Evolutionary conservation across 2,888 invertebrate species (phyloP).

Genomic region (Neuroscelio doddi): DNA sequence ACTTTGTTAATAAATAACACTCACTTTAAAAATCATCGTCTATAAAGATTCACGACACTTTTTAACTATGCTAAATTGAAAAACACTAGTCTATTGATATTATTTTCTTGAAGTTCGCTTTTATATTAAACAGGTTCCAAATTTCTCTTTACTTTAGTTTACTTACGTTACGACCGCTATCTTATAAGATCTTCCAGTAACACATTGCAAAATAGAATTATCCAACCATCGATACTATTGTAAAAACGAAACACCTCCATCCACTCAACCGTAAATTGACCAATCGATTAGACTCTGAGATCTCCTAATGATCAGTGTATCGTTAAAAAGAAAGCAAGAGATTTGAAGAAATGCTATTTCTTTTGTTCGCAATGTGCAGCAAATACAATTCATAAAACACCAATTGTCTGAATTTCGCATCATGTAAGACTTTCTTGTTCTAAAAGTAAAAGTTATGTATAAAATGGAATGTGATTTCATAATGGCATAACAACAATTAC

Average conservation of each 20-base stretch:
- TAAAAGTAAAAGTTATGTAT: conserved; percentile 8
- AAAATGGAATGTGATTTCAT: background rate
- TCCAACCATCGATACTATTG: conserved; percentile 54
- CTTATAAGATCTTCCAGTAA: conserved; percentile 41
- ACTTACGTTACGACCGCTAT: conserved; percentile 26
- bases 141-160: conserved; percentile 45
- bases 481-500: too few species aligned
- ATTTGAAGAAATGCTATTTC: conserved; percentile 38
- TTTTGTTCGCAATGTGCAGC: conserved; percentile 8
- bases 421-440: conserved; percentile 19
- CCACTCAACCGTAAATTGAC: conserved; percentile 56
- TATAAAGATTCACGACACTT: conserved; percentile 12
- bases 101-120: conserved; percentile 39
- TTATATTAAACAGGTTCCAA: conserved; percentile 45
- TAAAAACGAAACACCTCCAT: conserved; percentile 50
- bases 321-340: conserved; percentile 39
- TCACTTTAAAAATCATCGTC: conserved; percentile 40
- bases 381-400: background rate
- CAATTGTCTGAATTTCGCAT: conserved; percentile 11
- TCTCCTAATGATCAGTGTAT: conserved; percentile 33
- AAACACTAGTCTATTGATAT: conserved; percentile 43
- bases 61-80: conserved; percentile 5
- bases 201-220: conserved; percentile 65
- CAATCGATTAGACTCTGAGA: conserved; percentile 45
- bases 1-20: conserved; percentile 24